Evolutionary conservation across 2,797 vertebrate species (phyloP), one percentile per base, ranked within the genome.

Genomic region (Nannoperca obscura): DNA sequence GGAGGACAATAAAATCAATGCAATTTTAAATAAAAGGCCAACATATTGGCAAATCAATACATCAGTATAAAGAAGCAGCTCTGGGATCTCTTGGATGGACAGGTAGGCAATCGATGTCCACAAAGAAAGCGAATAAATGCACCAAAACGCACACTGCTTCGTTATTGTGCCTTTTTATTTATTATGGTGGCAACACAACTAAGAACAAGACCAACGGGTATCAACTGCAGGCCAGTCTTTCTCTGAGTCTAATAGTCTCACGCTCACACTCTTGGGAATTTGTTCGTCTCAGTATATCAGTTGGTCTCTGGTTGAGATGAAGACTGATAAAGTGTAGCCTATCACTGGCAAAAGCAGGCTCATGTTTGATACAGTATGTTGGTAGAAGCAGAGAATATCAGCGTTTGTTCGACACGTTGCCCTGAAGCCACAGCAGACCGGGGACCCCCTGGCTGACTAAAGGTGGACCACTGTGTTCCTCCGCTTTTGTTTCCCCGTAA

Each of bases 401-500:
- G 49, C 46, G 30, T 61, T 38, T 24, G 17, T 71, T 58, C 36
- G 63, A 6, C 44, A 46, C 58, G 52, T 73, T 8, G 38, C 34
- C 27, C 15, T 53, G 55, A 63, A 65, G 76, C 59, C 73, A 60
- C 36, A 15, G 49, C 54, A 47, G 7, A 55, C 36, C 12, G 50
- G 7, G 22, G 61, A 42, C 58, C 57, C 36, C 53, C 77, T 62
- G 61, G n/a, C 47, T 38, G 65, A 76, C 72, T 83, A 34, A 65
- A 88, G 80, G 74, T 81, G 75, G 75, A 82, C 75, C 22, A 7
- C 53, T 27, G 32, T 68, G 78, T 59, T 80, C 64, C 54, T 74
- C 34, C 61, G 64, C 74, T 74, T 88, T 57, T 30, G 74, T 85
- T 86, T 87, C 72, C 74, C 71, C 52, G 47, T 72, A 82, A 86